These are phyloP conservation scores for Lepilemur ruficaudatus DNA, from an alignment of 2,797 vertebrate species.

Conservation along the genomic window DNA sequence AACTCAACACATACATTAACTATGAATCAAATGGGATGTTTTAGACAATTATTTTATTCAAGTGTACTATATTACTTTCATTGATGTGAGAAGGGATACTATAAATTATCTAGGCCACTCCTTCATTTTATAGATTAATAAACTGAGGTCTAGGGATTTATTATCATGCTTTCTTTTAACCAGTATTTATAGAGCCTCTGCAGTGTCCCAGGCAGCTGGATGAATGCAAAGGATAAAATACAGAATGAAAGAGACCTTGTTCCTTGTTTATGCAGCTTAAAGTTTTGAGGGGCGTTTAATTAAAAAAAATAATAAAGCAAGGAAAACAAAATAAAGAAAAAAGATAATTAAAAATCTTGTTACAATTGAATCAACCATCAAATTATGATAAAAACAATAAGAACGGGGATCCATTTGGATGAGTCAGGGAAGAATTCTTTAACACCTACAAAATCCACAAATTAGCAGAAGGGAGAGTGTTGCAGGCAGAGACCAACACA, in stretches of 20 bases:
- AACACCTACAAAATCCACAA: not conserved
- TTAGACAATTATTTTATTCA: constrained; percentile 7
- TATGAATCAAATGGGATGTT: not conserved
- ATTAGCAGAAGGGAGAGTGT: not conserved
- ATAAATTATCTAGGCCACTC: not conserved
- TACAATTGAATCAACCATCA: not conserved
- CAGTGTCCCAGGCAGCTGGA: not conserved
- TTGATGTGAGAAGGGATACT: not conserved
- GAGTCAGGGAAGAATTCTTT: not conserved
- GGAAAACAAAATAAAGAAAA: not conserved
- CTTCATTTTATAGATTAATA: not conserved
- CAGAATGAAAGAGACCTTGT: not conserved
- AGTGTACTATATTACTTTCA: not conserved
- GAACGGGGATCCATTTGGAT: not conserved
- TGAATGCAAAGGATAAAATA: not conserved
- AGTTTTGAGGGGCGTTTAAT: not conserved
- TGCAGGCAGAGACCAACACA: not conserved
- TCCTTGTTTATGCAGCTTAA: not conserved
- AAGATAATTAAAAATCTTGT: not conserved
- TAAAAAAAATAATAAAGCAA: not conserved
- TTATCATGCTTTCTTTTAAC: not conserved
- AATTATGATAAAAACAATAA: not conserved
- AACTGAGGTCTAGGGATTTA: not conserved
- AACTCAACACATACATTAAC: not conserved
- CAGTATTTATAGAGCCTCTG: not conserved